Percentiles rank a stretch among this genome's conserved stretches.
Conservation (phyloP, 2,797 vertebrate genomes). For the Eleutherodactylus coqui region DNA sequence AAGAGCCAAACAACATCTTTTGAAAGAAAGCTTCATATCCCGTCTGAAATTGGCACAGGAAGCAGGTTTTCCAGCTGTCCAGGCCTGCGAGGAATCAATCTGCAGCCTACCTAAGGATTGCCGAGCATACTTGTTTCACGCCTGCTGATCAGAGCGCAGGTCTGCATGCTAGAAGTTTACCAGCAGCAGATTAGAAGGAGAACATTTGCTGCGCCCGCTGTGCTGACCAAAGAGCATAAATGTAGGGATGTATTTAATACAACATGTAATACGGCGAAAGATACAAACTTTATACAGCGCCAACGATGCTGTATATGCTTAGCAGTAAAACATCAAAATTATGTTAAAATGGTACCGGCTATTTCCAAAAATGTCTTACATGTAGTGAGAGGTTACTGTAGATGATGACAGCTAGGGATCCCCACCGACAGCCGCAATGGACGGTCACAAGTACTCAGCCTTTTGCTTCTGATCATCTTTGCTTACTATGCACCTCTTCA, state of each 20-base stretch:
- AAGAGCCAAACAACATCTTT: conserved; percentile 66
- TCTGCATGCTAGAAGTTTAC: conserved; percentile 64
- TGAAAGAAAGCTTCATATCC: conserved; percentile 64
- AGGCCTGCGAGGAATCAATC: conserved; percentile 71
- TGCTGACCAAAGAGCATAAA: conserved; percentile 59
- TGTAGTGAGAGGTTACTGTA: too few relatives aligned
- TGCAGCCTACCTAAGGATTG: conserved; percentile 68
- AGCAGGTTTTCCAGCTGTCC: conserved; percentile 71
- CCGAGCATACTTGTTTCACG: conserved; percentile 57
- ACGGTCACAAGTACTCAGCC: too few relatives aligned
- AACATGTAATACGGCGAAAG: neutral
- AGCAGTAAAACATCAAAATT: neutral
- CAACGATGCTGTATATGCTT: neutral
- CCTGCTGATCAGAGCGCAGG: conserved; percentile 66
- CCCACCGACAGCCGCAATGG: too few relatives aligned
- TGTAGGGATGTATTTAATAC: neutral
- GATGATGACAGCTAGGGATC: too few relatives aligned
- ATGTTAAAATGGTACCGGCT: too few relatives aligned
- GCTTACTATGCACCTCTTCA: too few relatives aligned
- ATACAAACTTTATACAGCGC: neutral
- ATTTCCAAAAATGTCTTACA: too few relatives aligned
- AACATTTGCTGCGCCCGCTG: conserved; percentile 63
- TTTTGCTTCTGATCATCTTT: too few relatives aligned
- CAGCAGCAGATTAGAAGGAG: conserved; percentile 67
- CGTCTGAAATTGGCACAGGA: conserved; percentile 69